Evolutionary conservation across 2,797 vertebrate species (phyloP), one percentile per base, ranked within the genome.

Genomic region (Discoglossus pictus): DNA sequence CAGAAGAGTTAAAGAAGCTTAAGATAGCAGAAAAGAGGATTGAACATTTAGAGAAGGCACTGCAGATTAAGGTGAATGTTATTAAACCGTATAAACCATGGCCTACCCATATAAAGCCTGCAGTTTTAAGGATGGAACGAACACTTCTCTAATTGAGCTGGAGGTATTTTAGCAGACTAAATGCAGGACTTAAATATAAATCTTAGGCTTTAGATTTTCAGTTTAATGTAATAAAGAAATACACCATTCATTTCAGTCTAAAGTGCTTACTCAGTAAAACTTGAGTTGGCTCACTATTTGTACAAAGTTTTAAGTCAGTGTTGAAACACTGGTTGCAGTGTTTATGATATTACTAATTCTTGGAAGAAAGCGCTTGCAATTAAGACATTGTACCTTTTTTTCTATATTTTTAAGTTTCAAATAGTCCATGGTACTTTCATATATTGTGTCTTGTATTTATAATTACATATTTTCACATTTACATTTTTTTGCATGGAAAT

Each of bases 51-150:
- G 88, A 94, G 78, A 92, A 94, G 81, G 80, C 89, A 58, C 85
- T 97, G 20, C 82, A 84, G 44, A 79, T 94, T 80, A 98, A 96
- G 93, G 94, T 97, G 86, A 89, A 82, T 21, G 38, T 72, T 73
- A 74, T 80, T 76, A 77, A 35, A 51, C 7, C 24, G 23, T 59
- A 65, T 71, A 71, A 71, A 71, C 61, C 76, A 55, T 67, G 70
- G 55, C 68, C 23, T 76, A 74, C 47, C 65, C 78, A 76, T 78
- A 44, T 75, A 80, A 82, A 5, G 68, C 17, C 80, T 67, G 23
- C 6, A 38, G 44, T 25, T 38, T 56, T 24, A 35, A 31, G 23
- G 6, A 15, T 66, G 20, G 21, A 9, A 53, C 42, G 58, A 35
- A 55, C 25, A 34, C n/a, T 36, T 44, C 42, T 66, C 17, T 73